A percentile compares a stretch with the other conserved stretches of the same genome.
Evolutionary conservation across 2,888 invertebrate genomes (phyloP).

Genomic region (Drosophila ustulata): DNA sequence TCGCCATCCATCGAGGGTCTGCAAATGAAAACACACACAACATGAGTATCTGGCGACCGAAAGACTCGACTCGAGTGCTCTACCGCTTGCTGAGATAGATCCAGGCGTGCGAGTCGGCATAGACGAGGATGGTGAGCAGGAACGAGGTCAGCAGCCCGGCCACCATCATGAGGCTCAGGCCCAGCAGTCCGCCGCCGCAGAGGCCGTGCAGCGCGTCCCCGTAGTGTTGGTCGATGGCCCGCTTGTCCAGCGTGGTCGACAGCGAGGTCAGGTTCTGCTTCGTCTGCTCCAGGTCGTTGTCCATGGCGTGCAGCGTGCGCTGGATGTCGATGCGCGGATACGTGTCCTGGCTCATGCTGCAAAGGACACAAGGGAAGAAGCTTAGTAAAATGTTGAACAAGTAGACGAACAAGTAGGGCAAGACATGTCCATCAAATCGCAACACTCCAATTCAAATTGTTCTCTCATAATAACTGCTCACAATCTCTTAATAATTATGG

Average conservation of each 20-base stretch:
- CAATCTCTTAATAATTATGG: no score
- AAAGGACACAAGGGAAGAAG: not conserved
- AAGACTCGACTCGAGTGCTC: not conserved
- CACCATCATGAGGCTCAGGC: constrained; percentile 93
- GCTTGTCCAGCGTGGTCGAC: constrained; percentile 91
- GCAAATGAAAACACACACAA: not conserved
- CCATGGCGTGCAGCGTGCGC: constrained; percentile 82
- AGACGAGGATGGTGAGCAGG: constrained; percentile 95
- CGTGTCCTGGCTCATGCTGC: constrained; percentile 84
- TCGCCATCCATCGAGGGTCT: constrained; percentile 83
- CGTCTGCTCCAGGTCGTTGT: constrained; percentile 84
- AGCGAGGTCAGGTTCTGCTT: constrained; percentile 85
- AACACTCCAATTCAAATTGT: no score
- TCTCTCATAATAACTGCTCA: no score
- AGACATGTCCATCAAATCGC: no score
- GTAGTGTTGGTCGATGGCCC: constrained; percentile 93
- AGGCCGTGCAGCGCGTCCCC: constrained; percentile 91
- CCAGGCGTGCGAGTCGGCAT: constrained; percentile 98
- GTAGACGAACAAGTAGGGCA: no score
- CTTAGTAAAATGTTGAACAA: no score
- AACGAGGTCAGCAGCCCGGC: constrained; percentile 95
- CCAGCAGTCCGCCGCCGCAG: constrained; percentile 93
- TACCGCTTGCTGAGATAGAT: constrained; percentile 97
- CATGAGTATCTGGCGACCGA: not conserved
- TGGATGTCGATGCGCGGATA: constrained; percentile 84